A percentile compares a stretch with the other conserved stretches of the same genome.
phyloP scores from a whole-genome alignment of 2,797 vertebrate species.

The Channallabes apus region DNA sequence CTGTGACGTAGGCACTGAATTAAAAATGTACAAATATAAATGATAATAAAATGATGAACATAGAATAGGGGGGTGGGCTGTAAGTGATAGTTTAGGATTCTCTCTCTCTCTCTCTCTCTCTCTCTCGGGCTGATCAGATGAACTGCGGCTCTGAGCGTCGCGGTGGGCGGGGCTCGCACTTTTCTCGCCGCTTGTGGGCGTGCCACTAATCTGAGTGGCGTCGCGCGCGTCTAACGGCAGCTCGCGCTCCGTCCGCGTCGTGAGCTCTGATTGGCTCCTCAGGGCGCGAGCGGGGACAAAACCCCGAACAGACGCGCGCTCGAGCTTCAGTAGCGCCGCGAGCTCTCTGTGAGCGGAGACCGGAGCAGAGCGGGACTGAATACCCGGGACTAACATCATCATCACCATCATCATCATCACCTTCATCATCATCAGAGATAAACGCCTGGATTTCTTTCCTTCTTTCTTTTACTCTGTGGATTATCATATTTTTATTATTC shows the following conservation, averaged over 20 bases:
- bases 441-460: conserved; percentile 18
- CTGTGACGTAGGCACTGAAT: neutral
- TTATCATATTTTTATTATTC: conserved; percentile 56
- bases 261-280: conserved; percentile 63
- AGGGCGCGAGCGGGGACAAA: conserved; percentile 82
- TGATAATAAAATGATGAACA: neutral
- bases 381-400: conserved; percentile 2
- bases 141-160: conserved; percentile 36
- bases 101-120: neutral
- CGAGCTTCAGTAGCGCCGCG: conserved; percentile 78
- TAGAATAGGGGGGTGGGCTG: no score
- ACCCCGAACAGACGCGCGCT: conserved; percentile 79
- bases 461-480: conserved; percentile 54
- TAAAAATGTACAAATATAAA: neutral
- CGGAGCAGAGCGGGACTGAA: conserved; percentile 17
- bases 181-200: conserved; percentile 6
- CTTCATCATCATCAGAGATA: neutral
- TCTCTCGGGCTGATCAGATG: conserved; percentile 26
- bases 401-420: conserved; percentile 3
- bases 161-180: neutral
- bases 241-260: conserved; percentile 58
- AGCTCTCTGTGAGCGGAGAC: conserved; percentile 50
- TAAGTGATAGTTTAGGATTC: neutral
- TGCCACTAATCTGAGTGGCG: neutral
- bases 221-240: neutral